Base-by-base conservation (phyloP, 1,140 invertebrate species). In the Saccostrea echinata region DNA sequence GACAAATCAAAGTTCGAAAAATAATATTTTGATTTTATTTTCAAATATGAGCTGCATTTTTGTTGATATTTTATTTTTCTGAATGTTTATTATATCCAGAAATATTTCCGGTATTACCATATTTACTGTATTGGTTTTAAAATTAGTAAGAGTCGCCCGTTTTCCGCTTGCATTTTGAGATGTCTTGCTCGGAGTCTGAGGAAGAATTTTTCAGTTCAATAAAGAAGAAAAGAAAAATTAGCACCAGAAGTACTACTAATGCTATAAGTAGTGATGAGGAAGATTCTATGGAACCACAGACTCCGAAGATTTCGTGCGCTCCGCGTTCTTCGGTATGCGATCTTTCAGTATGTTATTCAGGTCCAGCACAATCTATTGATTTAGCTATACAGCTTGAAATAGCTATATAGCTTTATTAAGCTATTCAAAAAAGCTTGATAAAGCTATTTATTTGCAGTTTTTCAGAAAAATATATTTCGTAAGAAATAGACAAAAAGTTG, bases 121-220 rank as follows among this genome's bases (percentile, higher is more conserved):
- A 16, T 76, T 16, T 33, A 11, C 68, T 11, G 24, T 16, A 76
- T 27, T 76, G 30, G 11, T 1, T 76, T 27, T 30, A 76, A 33
- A 76, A 33, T 76, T 76, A 27, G 27, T 76, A 16, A 76, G 11
- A 76, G 30, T 27, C 13, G 68, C 11, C 27, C 16, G 24, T 4
- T 11, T 30, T 76, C 68, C 68, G 68, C 27, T 4, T 21, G 55
- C 16, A 61, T 21, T 43, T 18, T 61, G 55, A 61, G 27, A 76
- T 76, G 68, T 76, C 68, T 76, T 76, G 27, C 24, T 27, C 24
- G 11, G 68, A 61, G n/a, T 27, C 24, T 4, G 68, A 61, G n/a
- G 55, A 76, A 76, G 68, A 76, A 33, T 76, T 76, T 76, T 76
- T 76, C 27, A 76, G 27, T 76, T 76, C 68, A 13, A 9, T 76